Evolutionary conservation across 2,888 invertebrate species (phyloP).

Genomic region (Chloroclystis v-ata): DNA sequence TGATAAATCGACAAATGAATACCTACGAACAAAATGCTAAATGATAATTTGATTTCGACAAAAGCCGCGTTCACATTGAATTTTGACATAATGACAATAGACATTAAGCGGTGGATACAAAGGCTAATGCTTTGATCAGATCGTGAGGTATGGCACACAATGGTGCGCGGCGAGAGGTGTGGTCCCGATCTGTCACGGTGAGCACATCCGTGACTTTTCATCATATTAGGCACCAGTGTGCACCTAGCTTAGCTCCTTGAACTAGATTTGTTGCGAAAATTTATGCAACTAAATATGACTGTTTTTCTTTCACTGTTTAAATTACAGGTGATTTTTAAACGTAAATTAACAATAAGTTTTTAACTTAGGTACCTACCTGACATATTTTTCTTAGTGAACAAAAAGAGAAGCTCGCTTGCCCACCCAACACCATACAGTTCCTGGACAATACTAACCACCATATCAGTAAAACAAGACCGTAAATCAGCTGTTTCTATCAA

Average conservation of each 20-base stretch:
- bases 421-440: no score
- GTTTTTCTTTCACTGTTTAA: no score
- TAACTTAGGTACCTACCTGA: no score
- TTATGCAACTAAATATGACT: no score
- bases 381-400: no score
- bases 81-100: conserved; percentile 42
- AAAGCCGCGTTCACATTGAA: conserved; percentile 27
- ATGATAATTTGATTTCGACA: conserved; percentile 29
- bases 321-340: no score
- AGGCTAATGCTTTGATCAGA: conserved; percentile 49
- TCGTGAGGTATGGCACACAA: conserved; percentile 35
- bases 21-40: conserved; percentile 20
- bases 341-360: no score
- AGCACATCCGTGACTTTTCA: conserved; percentile 49
- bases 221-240: conserved; percentile 22
- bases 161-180: conserved; percentile 40
- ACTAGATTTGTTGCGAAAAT: background rate
- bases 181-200: conserved; percentile 44
- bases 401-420: no score
- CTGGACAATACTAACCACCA: no score
- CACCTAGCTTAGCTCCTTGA: conserved; percentile 1
- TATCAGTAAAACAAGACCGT: background rate
- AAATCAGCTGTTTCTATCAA: conserved; percentile 2
- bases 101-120: conserved; percentile 48
- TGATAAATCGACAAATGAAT: conserved; percentile 15